A percentile compares a stretch with the other conserved stretches of the same genome.
phyloP scores from a whole-genome alignment of 2,888 invertebrate genomes.

The Pterostichus niger region DNA sequence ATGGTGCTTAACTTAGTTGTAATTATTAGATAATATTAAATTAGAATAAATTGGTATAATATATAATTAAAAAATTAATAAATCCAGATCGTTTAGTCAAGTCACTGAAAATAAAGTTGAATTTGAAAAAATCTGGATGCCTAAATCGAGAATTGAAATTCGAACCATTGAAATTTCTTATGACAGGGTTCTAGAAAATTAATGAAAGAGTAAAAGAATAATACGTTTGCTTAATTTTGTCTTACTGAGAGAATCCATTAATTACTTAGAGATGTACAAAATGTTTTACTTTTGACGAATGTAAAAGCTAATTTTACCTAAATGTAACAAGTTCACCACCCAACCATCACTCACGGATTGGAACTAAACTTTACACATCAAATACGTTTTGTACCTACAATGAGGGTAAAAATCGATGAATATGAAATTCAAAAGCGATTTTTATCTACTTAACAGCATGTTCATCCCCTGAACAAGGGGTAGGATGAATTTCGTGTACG shows the following conservation, averaged over 20 bases:
- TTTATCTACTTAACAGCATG: too few species aligned
- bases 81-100: slow-evolving; percentile 61
- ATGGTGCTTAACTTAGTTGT: slow-evolving; percentile 67
- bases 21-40: slow-evolving; percentile 58
- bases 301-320: slow-evolving; percentile 4
- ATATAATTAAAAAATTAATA: slow-evolving; percentile 41
- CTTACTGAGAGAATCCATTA: slow-evolving; percentile 41
- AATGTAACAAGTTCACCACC: too few species aligned
- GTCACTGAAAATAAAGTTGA: slow-evolving; percentile 43
- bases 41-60: slow-evolving; percentile 61
- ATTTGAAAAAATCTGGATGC: slow-evolving; percentile 58
- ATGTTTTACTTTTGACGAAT: slow-evolving; percentile 19
- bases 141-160: slow-evolving; percentile 50
- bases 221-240: slow-evolving; percentile 11
- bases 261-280: slow-evolving; percentile 16
- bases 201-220: slow-evolving; percentile 41
- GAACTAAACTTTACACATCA: too few species aligned
- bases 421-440: too few species aligned
- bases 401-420: too few species aligned
- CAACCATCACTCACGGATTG: too few species aligned
- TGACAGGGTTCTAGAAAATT: slow-evolving; percentile 65
- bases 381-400: too few species aligned
- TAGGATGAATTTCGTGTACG: too few species aligned
- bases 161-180: slow-evolving; percentile 55
- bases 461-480: too few species aligned